These are phyloP conservation scores for Scomber colias DNA, from an alignment of 2,113 vertebrate species.

Conservation along the genomic window DNA sequence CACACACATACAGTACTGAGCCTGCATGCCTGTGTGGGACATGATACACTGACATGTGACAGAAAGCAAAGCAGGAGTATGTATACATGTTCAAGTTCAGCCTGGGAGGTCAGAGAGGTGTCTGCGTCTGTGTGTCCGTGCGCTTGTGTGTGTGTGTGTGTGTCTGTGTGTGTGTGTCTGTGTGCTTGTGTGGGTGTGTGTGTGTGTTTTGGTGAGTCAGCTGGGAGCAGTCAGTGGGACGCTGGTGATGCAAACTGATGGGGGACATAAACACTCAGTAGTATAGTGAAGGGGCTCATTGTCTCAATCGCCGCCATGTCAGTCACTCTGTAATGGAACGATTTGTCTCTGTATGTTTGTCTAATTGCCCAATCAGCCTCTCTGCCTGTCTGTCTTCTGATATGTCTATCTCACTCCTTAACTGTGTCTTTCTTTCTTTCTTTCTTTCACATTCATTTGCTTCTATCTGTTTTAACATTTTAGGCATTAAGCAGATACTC, in stretches of 20 bases:
- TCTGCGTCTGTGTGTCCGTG: constrained; percentile 15
- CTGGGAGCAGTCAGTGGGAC: constrained; percentile 80
- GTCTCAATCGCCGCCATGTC: constrained; percentile 68
- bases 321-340: constrained; percentile 70
- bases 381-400: constrained; percentile 62
- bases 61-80: constrained; percentile 67
- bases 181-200: constrained; percentile 11
- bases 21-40: constrained; percentile 29
- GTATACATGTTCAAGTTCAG: constrained; percentile 60
- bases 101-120: constrained; percentile 50
- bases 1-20: constrained; percentile 22
- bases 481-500: constrained; percentile 2
- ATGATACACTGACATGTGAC: constrained; percentile 73
- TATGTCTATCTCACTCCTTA: constrained; percentile 52
- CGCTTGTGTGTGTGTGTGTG: constrained; percentile 8
- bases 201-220: constrained; percentile 41
- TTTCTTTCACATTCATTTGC: constrained; percentile 3
- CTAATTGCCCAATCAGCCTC: constrained; percentile 76
- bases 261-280: constrained; percentile 79
- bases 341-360: constrained; percentile 73
- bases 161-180: not conserved
- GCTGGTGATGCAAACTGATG: constrained; percentile 79
- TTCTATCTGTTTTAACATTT: constrained; percentile 24
- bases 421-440: constrained; percentile 37
- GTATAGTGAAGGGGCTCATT: constrained; percentile 78